Evolutionary conservation across 2,113 vertebrate genomes (phyloP).

Genomic region (Mellivora capensis): DNA sequence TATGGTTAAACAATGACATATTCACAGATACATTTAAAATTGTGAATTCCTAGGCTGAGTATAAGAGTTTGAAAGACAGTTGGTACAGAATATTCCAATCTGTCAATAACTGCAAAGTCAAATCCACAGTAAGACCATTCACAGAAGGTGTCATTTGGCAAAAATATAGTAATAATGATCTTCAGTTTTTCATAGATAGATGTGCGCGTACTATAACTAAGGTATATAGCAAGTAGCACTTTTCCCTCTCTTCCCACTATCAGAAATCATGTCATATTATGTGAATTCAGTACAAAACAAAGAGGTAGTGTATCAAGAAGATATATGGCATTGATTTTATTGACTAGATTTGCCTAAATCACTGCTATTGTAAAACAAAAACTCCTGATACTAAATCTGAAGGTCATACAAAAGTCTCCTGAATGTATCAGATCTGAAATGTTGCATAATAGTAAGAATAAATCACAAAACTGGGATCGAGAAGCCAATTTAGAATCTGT

Average conservation of each 20-base stretch:
- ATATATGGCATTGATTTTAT: constrained; percentile 20
- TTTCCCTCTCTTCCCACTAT: background rate
- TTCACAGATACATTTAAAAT: background rate
- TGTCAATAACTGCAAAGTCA: background rate
- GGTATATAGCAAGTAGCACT: background rate
- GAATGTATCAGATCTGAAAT: constrained; percentile 19
- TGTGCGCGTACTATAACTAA: background rate
- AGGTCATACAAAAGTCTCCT: constrained; percentile 37
- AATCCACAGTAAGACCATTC: background rate
- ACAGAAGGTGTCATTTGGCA: constrained; percentile 16
- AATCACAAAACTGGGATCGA: background rate
- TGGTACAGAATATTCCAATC: background rate
- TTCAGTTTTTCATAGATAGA: background rate
- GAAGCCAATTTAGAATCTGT: background rate
- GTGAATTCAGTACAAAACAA: background rate
- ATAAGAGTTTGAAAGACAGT: background rate
- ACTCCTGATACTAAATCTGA: constrained; percentile 8
- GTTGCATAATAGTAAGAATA: background rate
- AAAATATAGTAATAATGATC: background rate
- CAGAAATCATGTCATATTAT: constrained; percentile 13
- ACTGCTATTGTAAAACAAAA: constrained; percentile 44
- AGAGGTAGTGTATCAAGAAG: background rate
- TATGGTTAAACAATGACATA: background rate
- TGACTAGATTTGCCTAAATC: constrained; percentile 27
- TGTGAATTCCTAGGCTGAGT: background rate